phyloP scores from a whole-genome alignment of 2,113 vertebrate species.

The Chitala chitala region DNA sequence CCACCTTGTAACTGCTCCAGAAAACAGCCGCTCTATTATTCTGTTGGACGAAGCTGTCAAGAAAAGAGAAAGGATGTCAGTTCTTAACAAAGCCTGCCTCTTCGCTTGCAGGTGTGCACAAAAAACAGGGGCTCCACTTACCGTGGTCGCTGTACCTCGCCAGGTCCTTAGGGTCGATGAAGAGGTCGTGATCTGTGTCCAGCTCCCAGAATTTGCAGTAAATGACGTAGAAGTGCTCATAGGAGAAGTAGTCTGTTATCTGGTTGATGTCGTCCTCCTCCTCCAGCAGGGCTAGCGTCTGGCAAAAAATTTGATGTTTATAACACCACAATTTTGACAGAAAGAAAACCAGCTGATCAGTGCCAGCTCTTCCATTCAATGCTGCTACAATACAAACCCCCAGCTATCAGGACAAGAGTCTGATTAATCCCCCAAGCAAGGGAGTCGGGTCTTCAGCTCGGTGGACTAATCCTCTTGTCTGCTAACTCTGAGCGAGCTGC shows the following conservation, averaged over 20 bases:
- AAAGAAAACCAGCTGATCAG: background rate
- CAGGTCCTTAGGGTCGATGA: slow-evolving; percentile 90
- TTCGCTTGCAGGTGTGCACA: background rate
- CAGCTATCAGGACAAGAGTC: no score
- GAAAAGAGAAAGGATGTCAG: slow-evolving; percentile 37
- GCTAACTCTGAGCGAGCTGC: no score
- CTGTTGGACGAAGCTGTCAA: slow-evolving; percentile 84
- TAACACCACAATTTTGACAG: background rate
- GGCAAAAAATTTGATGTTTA: slow-evolving; percentile 30
- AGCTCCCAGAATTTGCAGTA: slow-evolving; percentile 99
- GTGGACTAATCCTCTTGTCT: no score
- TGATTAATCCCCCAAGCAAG: no score
- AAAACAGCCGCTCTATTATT: slow-evolving; percentile 94
- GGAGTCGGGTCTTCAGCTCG: no score
- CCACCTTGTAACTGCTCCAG: slow-evolving; percentile 93
- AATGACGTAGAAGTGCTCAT: slow-evolving; percentile 98
- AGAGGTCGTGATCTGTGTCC: slow-evolving; percentile 95
- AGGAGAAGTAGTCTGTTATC: slow-evolving; percentile 99
- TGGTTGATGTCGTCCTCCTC: slow-evolving; percentile 99
- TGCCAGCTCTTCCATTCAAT: background rate
- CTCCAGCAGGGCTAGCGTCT: slow-evolving; percentile 91
- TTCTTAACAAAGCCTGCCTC: background rate
- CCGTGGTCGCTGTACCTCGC: slow-evolving; percentile 92
- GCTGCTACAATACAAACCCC: no score
- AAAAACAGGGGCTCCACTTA: slow-evolving; percentile 44